These are phyloP conservation scores for Brachionus manjavacas DNA, from an alignment of 1,140 invertebrate genomes.

Conservation along the genomic window DNA sequence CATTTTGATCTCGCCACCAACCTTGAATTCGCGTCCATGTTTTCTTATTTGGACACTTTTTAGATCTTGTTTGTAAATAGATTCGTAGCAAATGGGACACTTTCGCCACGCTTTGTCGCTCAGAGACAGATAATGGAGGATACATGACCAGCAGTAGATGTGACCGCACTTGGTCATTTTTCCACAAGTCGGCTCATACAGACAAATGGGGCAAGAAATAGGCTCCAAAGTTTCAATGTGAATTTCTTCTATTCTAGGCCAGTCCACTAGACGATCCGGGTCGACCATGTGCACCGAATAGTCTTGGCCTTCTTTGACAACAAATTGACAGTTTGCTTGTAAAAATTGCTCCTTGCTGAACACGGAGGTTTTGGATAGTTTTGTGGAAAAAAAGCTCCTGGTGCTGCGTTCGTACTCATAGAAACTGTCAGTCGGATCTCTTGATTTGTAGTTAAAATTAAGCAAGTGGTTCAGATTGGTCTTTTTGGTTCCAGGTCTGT, in stretches of 20 bases:
- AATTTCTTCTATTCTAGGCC: slow-evolving; percentile 84
- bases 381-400: background rate
- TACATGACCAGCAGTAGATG: slow-evolving; percentile 89
- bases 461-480: slow-evolving; percentile 82
- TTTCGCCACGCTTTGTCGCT: slow-evolving; percentile 71
- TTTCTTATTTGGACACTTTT: slow-evolving; percentile 1
- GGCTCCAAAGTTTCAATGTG: background rate
- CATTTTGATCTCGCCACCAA: slow-evolving; percentile 71
- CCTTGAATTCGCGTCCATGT: slow-evolving; percentile 57
- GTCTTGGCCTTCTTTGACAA: slow-evolving; percentile 73
- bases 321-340: slow-evolving; percentile 91
- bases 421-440: slow-evolving; percentile 50
- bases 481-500: background rate
- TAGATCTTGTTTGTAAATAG: slow-evolving; percentile 59
- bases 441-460: slow-evolving; percentile 71
- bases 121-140: slow-evolving; percentile 81
- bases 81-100: slow-evolving; percentile 81
- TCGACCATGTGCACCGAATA: slow-evolving; percentile 71
- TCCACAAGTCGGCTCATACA: slow-evolving; percentile 69
- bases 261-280: slow-evolving; percentile 82
- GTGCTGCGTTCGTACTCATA: slow-evolving; percentile 38
- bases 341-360: slow-evolving; percentile 78
- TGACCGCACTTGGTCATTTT: slow-evolving; percentile 91
- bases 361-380: slow-evolving; percentile 50
- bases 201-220: slow-evolving; percentile 77